Conservation (phyloP, 2,888 invertebrate genomes). For the Drosophila mimetica region DNA sequence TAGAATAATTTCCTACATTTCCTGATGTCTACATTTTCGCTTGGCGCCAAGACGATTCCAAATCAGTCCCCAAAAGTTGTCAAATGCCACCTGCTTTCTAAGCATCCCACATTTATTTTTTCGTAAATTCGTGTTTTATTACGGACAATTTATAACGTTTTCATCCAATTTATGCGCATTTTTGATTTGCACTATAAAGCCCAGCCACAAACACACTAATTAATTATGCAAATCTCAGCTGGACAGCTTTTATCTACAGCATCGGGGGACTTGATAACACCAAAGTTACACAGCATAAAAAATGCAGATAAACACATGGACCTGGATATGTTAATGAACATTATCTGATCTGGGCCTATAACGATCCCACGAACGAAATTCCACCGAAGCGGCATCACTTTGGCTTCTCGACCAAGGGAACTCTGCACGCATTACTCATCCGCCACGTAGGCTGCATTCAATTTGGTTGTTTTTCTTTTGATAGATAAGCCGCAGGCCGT, state of each 20-base stretch:
- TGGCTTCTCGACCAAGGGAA: constrained; percentile 37
- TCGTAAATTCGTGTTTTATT: constrained; percentile 59
- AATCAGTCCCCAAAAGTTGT: constrained; percentile 1
- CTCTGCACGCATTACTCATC: constrained; percentile 60
- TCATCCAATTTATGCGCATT: constrained; percentile 68
- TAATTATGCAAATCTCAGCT: constrained; percentile 70
- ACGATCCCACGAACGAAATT: constrained; percentile 3
- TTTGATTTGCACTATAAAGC: constrained; percentile 73
- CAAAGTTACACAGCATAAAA: constrained; percentile 33
- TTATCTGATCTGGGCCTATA: constrained; percentile 43
- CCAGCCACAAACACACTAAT: constrained; percentile 59
- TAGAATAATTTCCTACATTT: too few species aligned
- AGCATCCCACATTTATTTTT: neutral
- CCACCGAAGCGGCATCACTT: constrained; percentile 46
- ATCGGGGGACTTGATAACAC: constrained; percentile 62
- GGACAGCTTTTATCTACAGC: constrained; percentile 59
- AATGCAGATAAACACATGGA: constrained; percentile 10
- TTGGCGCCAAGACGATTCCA: neutral
- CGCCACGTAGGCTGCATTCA: constrained; percentile 64
- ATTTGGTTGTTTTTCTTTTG: constrained; percentile 48
- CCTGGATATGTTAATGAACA: constrained; percentile 47
- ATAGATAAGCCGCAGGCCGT: constrained; percentile 68
- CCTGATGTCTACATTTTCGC: neutral
- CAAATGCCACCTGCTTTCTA: constrained; percentile 59
- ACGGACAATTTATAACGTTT: constrained; percentile 68